phyloP scores from a whole-genome alignment of 2,797 vertebrate genomes.

The Hyperoplus immaculatus region DNA sequence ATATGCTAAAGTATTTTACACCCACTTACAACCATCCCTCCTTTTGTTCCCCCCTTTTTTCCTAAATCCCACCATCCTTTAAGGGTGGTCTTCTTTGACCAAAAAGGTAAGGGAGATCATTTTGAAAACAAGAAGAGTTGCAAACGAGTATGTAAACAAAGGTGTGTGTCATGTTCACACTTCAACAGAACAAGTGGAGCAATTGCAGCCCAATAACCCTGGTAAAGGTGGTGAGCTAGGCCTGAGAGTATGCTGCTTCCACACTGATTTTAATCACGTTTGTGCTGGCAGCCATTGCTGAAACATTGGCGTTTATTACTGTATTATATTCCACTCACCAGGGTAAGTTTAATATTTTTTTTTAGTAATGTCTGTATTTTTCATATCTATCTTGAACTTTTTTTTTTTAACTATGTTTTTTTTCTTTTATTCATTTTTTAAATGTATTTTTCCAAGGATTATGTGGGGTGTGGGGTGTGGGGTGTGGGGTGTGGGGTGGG shows the following conservation, averaged over 20 bases:
- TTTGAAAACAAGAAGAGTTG: constrained; percentile 78
- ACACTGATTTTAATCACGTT: neutral
- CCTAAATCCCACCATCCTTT: constrained; percentile 18
- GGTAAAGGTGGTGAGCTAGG: constrained; percentile 17
- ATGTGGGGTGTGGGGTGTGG: no score
- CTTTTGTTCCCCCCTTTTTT: constrained; percentile 35
- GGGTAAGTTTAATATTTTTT: no score
- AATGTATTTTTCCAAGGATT: no score
- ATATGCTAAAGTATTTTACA: constrained; percentile 94
- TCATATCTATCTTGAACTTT: no score
- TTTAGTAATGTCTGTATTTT: no score
- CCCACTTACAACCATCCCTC: constrained; percentile 20
- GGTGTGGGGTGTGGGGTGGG: no score
- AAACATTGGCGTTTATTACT: neutral
- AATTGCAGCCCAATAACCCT: constrained; percentile 66
- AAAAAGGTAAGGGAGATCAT: constrained; percentile 79
- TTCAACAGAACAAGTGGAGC: constrained; percentile 42
- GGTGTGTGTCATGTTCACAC: constrained; percentile 34
- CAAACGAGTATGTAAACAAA: constrained; percentile 76
- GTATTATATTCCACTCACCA: neutral
- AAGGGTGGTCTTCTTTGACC: constrained; percentile 24
- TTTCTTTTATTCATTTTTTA: no score
- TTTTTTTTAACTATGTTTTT: no score
- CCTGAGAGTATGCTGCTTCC: constrained; percentile 2
- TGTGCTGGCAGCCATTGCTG: neutral